Evolutionary conservation across 2,797 vertebrate species (phyloP).

Genomic region (Nannoperca australis): DNA sequence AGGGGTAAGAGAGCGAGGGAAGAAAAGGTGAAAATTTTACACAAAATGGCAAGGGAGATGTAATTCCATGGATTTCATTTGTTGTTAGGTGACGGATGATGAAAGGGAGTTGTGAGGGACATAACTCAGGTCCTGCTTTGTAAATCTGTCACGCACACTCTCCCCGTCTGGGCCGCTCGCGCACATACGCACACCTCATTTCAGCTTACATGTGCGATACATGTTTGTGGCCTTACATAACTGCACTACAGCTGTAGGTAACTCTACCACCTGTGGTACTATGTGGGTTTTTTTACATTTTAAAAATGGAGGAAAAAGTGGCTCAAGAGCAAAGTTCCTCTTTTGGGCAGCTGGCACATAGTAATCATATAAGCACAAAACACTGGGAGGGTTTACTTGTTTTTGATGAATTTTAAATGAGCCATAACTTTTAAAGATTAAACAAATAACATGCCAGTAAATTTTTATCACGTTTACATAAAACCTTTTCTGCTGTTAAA

Average conservation of each 20-base stretch:
- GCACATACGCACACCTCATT: conserved; percentile 29
- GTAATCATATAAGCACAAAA: conserved; percentile 7
- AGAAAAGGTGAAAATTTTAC: conserved; percentile 78
- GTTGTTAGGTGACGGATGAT: conserved; percentile 73
- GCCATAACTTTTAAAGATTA: not conserved
- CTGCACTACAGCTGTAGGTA: conserved; percentile 29
- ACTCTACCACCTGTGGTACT: conserved; percentile 29
- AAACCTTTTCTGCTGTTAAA: not conserved
- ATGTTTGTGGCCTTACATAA: conserved; percentile 59
- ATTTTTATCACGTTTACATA: conserved; percentile 3
- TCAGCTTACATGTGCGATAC: conserved; percentile 51
- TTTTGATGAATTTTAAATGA: conserved; percentile 26
- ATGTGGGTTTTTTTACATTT: not conserved
- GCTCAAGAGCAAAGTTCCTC: not conserved
- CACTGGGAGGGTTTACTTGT: not conserved
- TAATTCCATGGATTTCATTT: conserved; percentile 68
- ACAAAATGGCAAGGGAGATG: conserved; percentile 68
- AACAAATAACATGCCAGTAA: not conserved
- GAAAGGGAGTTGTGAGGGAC: conserved; percentile 67
- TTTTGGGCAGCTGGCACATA: conserved; percentile 5
- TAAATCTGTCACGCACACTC: conserved; percentile 74
- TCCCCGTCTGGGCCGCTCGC: conserved; percentile 20
- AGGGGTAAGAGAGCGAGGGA: not conserved
- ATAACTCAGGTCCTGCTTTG: conserved; percentile 62
- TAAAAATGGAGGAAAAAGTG: conserved; percentile 15